Percentiles rank a stretch among this genome's conserved stretches.
Conservation (phyloP, 2,113 vertebrate genomes). For the Octodon degus region DNA sequence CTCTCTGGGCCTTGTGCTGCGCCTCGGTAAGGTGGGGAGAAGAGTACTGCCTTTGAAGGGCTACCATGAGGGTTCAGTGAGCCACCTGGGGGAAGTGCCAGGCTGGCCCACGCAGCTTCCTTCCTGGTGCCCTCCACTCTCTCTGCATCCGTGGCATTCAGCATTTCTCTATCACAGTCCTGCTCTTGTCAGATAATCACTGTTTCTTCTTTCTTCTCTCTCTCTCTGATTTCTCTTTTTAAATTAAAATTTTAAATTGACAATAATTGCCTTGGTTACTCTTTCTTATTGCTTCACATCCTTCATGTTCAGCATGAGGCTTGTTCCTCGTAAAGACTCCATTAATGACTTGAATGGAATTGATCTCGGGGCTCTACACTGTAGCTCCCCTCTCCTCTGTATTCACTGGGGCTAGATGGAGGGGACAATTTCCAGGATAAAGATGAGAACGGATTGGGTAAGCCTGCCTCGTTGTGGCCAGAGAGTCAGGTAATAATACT, state of each 20-base stretch:
- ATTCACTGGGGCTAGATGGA: neutral
- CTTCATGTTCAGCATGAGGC: neutral
- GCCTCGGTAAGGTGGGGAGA: neutral
- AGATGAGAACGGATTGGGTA: neutral
- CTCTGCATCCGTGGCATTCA: neutral
- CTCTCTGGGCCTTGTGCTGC: neutral
- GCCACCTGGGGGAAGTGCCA: neutral
- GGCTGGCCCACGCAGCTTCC: too few species aligned
- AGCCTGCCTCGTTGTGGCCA: neutral
- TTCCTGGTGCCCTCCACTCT: too few species aligned
- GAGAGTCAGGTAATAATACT: neutral
- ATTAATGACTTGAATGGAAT: neutral
- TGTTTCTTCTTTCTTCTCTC: neutral
- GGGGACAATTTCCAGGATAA: neutral
- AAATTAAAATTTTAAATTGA: neutral
- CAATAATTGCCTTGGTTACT: neutral
- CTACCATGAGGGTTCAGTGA: neutral
- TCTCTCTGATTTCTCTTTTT: neutral
- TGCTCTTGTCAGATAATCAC: neutral
- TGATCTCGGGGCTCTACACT: neutral
- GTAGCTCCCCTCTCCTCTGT: neutral
- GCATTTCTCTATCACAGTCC: neutral
- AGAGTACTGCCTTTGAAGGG: neutral
- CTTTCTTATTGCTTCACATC: neutral
- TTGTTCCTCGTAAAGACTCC: neutral